phyloP scores from a whole-genome alignment of 2,113 vertebrate species.

The Colossoma macropomum region DNA sequence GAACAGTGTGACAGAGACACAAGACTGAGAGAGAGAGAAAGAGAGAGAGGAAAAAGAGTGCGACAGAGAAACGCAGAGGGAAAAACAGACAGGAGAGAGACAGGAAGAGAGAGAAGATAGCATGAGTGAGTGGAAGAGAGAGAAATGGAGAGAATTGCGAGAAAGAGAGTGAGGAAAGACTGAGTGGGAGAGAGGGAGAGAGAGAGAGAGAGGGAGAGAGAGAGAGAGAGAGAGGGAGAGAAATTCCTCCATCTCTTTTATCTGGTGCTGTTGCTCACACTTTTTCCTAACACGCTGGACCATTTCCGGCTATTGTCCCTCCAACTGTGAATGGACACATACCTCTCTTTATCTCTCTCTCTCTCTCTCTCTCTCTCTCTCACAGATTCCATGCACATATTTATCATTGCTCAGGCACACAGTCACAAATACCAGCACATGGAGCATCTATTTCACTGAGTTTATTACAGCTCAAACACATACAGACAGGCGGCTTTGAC shows the following conservation, averaged over 20 bases:
- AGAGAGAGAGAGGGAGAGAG: not conserved
- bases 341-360: not conserved
- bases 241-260: slow-evolving; percentile 42
- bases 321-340: slow-evolving; percentile 11
- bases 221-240: too few relatives aligned
- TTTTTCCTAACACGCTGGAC: slow-evolving; percentile 51
- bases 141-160: not conserved
- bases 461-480: not conserved
- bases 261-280: slow-evolving; percentile 68
- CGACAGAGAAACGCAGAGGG: too few relatives aligned
- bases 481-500: too few relatives aligned
- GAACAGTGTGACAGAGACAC: too few relatives aligned
- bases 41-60: too few relatives aligned
- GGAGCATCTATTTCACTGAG: not conserved
- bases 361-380: too few relatives aligned
- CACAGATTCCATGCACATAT: too few relatives aligned
- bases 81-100: too few relatives aligned
- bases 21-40: too few relatives aligned
- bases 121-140: too few relatives aligned
- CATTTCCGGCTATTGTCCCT: slow-evolving; percentile 74
- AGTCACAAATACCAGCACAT: slow-evolving; percentile 25
- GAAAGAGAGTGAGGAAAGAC: not conserved
- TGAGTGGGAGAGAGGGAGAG: slow-evolving; percentile 10
- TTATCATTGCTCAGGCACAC: not conserved
- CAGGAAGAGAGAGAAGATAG: not conserved